phyloP scores from a whole-genome alignment of 2,888 invertebrate genomes.

The Syritta pipiens region DNA sequence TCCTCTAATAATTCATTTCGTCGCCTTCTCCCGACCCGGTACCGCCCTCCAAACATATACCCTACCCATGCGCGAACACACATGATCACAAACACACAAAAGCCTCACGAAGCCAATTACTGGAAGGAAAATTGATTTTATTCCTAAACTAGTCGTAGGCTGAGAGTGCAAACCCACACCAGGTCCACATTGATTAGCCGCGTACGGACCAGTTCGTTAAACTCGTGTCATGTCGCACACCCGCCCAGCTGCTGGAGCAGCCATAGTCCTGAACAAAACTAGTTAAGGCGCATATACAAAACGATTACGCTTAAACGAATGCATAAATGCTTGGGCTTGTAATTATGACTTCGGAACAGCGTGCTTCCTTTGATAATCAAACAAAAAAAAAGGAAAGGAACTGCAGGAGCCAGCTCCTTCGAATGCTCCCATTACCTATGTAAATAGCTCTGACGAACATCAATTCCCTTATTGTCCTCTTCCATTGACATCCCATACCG shows the following conservation, averaged over 20 bases:
- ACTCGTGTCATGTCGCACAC: too few species aligned
- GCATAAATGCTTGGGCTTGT: conserved; percentile 52
- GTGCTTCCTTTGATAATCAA: too few species aligned
- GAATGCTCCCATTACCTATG: conserved; percentile 56
- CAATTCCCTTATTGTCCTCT: conserved; percentile 57
- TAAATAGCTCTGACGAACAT: conserved; percentile 44
- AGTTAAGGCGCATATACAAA: conserved; percentile 33
- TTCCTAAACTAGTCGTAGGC: conserved; percentile 51
- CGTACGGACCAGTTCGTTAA: conserved; percentile 38
- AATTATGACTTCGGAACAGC: conserved; percentile 24
- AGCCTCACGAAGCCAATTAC: conserved; percentile 50
- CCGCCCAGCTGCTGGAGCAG: too few species aligned
- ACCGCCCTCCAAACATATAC: conserved; percentile 36
- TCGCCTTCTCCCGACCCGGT: conserved; percentile 28
- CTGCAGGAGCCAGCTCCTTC: too few species aligned
- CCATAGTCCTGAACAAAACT: too few species aligned
- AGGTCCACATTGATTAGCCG: conserved; percentile 45
- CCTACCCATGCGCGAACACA: not conserved
- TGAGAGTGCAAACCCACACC: conserved; percentile 46
- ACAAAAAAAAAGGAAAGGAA: too few species aligned
- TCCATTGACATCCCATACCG: conserved; percentile 15
- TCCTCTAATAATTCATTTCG: conserved; percentile 48
- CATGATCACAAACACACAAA: conserved; percentile 6
- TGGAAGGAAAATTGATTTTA: conserved; percentile 57
- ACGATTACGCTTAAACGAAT: conserved; percentile 48